Conservation (phyloP, 2,113 vertebrate species). For the Hemiprocne comata region DNA sequence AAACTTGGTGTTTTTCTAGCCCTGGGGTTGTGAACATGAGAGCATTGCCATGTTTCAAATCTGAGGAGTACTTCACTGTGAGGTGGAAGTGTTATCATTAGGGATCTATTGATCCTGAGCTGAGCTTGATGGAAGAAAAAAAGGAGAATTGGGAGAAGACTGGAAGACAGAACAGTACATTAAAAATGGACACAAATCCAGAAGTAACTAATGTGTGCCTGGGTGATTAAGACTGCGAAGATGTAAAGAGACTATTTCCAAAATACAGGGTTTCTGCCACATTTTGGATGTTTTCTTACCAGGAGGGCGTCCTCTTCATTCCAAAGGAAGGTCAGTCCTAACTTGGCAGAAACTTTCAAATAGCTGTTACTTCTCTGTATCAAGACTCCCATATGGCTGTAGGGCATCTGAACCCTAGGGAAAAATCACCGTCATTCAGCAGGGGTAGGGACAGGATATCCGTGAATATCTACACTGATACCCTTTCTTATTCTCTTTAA, state of each 20-base stretch:
- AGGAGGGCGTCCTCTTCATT: conserved; percentile 81
- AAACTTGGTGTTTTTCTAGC: not conserved
- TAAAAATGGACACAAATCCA: not conserved
- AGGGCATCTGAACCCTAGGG: conserved; percentile 80
- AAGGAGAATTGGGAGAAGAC: not conserved
- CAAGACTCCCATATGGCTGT: conserved; percentile 78
- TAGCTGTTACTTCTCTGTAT: conserved; percentile 75
- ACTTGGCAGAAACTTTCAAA: conserved; percentile 78
- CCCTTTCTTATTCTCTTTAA: not conserved
- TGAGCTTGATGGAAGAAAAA: not conserved
- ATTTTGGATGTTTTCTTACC: conserved; percentile 64
- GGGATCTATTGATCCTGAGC: not conserved
- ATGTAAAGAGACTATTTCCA: not conserved
- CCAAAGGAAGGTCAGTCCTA: conserved; percentile 85
- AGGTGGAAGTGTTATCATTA: not conserved
- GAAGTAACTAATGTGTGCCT: not conserved
- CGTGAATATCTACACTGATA: not conserved
- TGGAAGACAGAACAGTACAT: not conserved
- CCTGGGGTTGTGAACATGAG: not conserved
- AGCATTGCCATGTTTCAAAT: not conserved
- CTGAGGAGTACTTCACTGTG: not conserved
- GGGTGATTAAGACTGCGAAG: not conserved
- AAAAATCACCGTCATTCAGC: not conserved
- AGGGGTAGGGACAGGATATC: not conserved
- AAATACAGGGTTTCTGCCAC: not conserved